Conservation (phyloP, 1,140 invertebrate genomes). For the Brachionus paranguensis region DNA sequence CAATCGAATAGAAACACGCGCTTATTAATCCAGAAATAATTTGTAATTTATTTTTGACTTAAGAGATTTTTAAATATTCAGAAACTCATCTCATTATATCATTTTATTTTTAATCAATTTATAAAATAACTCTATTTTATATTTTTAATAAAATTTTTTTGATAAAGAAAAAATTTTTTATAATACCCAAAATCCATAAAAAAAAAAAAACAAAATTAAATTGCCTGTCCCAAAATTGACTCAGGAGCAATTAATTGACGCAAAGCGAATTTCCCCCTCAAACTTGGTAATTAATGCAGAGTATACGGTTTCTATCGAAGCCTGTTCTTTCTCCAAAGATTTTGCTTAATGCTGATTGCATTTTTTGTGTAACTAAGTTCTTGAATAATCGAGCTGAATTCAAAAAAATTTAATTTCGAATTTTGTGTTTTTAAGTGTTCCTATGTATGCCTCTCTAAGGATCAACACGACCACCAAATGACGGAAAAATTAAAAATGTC, state of each 20-base stretch:
- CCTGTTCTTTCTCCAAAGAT: neutral
- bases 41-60: neutral
- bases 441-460: neutral
- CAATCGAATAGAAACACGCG: conserved; percentile 7
- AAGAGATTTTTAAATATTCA: neutral
- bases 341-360: neutral
- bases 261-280: neutral
- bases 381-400: neutral
- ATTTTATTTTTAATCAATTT: neutral
- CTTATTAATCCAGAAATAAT: neutral
- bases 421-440: neutral
- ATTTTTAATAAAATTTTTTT: neutral
- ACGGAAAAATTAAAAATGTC: neutral
- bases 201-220: neutral
- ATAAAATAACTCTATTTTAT: conserved; percentile 3
- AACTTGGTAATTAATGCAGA: neutral
- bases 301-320: neutral
- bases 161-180: neutral
- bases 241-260: neutral
- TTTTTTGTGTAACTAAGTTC: neutral
- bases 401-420: neutral
- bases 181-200: no score
- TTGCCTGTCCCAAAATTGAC: neutral
- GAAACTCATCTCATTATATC: neutral
- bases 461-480: no score